Conservation (phyloP, 1,140 invertebrate species). For the Drosophila miranda region DNA sequence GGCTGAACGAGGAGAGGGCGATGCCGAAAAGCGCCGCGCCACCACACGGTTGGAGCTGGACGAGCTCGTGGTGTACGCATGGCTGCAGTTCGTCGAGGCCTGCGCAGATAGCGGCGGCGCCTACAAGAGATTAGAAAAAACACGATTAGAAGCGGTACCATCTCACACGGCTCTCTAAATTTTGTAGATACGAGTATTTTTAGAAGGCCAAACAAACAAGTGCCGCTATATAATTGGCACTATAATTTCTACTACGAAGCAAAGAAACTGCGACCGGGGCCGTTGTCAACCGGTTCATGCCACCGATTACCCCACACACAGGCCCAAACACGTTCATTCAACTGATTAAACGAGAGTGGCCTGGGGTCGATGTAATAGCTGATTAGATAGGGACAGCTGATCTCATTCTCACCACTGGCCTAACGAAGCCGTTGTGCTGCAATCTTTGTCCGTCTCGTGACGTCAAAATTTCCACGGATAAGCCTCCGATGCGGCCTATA, state of each 20-base stretch:
- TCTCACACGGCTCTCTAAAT: neutral
- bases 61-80: constrained; percentile 74
- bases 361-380: constrained; percentile 21
- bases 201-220: constrained; percentile 49
- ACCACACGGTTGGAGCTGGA: constrained; percentile 83
- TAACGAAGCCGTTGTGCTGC: neutral
- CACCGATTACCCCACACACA: constrained; percentile 22
- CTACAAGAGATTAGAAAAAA: constrained; percentile 34
- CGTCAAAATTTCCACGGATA: neutral
- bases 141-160: constrained; percentile 6
- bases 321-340: constrained; percentile 65
- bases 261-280: neutral
- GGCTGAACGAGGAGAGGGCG: constrained; percentile 85
- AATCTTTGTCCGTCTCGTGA: neutral
- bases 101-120: constrained; percentile 57
- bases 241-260: constrained; percentile 73
- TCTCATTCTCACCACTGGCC: neutral
- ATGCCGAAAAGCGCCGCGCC: constrained; percentile 84
- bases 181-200: constrained; percentile 24
- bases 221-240: constrained; percentile 45
- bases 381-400: constrained; percentile 23
- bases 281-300: constrained; percentile 52
- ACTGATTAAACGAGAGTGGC: constrained; percentile 33
- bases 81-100: constrained; percentile 58
- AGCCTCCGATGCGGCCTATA: constrained; percentile 11